Conservation (phyloP, 1,140 invertebrate genomes). For the Aphaenogaster ashmeadi region DNA sequence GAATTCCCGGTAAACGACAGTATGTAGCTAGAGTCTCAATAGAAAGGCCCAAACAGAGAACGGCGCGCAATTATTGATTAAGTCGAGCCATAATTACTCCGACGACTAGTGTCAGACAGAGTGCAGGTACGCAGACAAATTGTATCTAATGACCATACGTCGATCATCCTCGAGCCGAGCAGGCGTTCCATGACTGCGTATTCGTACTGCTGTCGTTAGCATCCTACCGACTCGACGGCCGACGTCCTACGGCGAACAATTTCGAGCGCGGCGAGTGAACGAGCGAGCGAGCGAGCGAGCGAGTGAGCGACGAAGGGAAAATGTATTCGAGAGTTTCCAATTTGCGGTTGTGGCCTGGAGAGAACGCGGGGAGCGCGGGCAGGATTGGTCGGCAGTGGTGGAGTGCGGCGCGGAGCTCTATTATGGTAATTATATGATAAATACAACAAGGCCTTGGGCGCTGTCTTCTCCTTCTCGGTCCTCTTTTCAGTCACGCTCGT, state of each 20-base stretch:
- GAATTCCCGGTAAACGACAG: background rate
- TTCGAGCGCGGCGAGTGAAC: constrained; percentile 65
- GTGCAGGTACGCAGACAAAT: constrained; percentile 59
- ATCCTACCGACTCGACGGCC: constrained; percentile 59
- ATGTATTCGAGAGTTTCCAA: constrained; percentile 86
- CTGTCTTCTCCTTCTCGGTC: constrained; percentile 81
- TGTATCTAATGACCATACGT: constrained; percentile 65
- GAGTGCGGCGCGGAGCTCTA: constrained; percentile 81
- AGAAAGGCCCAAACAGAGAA: constrained; percentile 21
- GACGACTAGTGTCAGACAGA: constrained; percentile 56
- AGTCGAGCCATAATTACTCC: constrained; percentile 56
- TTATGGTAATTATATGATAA: constrained; percentile 88
- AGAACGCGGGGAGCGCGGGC: constrained; percentile 28
- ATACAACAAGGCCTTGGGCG: constrained; percentile 86
- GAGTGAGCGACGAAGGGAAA: constrained; percentile 77
- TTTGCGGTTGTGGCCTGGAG: constrained; percentile 83
- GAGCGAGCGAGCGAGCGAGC: constrained; percentile 65
- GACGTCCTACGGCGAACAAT: constrained; percentile 74
- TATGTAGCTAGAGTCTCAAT: background rate
- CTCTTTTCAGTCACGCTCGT: constrained; percentile 72
- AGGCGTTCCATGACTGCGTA: constrained; percentile 55
- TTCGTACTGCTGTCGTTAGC: constrained; percentile 68
- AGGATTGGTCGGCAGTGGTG: constrained; percentile 62
- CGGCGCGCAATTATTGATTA: constrained; percentile 31
- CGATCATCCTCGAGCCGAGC: constrained; percentile 59